A percentile compares a stretch with the other conserved stretches of the same genome.
These are phyloP conservation scores for Chlorodrepanis virens DNA, from an alignment of 2,113 vertebrate genomes.

Conservation along the genomic window DNA sequence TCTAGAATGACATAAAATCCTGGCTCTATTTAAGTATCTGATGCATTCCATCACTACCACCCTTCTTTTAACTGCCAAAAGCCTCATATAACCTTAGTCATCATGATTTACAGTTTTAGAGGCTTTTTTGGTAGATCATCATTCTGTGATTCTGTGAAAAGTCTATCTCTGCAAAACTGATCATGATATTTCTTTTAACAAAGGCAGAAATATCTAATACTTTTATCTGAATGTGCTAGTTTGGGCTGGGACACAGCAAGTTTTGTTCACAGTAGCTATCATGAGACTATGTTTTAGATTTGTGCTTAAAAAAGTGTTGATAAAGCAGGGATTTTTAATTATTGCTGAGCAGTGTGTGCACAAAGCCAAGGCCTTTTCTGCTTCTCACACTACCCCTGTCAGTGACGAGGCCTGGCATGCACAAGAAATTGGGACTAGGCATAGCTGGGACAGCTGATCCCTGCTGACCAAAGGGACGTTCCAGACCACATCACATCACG, in stretches of 20 bases:
- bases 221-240: background rate
- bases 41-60: background rate
- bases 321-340: background rate
- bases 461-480: background rate
- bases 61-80: background rate
- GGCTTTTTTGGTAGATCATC: background rate
- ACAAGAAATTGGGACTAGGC: background rate
- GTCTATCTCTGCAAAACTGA: background rate
- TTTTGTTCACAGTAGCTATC: background rate
- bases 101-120: background rate
- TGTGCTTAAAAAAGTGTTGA: background rate
- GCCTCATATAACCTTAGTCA: background rate
- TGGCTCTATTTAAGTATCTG: background rate
- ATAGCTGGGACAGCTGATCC: background rate
- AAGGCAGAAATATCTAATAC: background rate
- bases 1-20: background rate
- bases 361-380: background rate
- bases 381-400: rapidly evolving
- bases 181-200: background rate
- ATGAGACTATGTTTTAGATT: background rate
- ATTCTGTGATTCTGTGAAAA: background rate
- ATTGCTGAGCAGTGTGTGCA: background rate
- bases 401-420: rapidly evolving
- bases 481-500: rapidly evolving
- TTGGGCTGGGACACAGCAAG: background rate